Base-by-base conservation (phyloP, 2,797 vertebrate genomes). In the Gadopsis marmoratus region DNA sequence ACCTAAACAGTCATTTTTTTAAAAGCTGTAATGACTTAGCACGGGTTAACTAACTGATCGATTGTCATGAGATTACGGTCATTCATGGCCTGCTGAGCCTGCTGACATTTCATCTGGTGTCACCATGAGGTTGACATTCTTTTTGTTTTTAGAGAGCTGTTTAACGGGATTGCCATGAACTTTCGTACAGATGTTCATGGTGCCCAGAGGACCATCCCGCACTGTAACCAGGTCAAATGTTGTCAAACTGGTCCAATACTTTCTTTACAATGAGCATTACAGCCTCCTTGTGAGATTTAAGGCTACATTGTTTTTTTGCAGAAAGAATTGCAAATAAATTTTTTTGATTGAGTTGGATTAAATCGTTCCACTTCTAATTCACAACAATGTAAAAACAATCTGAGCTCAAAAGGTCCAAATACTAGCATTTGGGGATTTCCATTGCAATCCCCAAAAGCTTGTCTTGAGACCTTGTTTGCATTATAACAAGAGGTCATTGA, bases 1-100 rank as follows among this genome's bases (percentile, higher is more conserved):
- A 86, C 85, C 81, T 77, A 66, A 61, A 86, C 79, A 72, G 23
- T 54, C 65, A 33, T 43, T 63, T 71, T 63, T 26, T 26, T 1
- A 26, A 56, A 64, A 74, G 70, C 50, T 14, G 55, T 54, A 55
- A 78, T 70, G 61, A 79, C 55, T 76, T 71, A 53, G 47, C 62
- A 76, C 0, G 3, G 29, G n/a, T 7, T 11, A 29, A 53, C 11
- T 12, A 45, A 17, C 7, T 6, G 6, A 47, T 19, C 7, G 45
- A 47, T 47, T 21, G 12, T 3, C 7, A 23, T 70, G 67, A 47
- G 2, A 19, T 7, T 47, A 3, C n/a, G 7, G 45, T 29, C 8
- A 26, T 61, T 43, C 21, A 26, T 35, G 33, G 26, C 31, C 51
- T 29, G 35, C 9, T 41, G 2, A 23, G 0, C 1, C 13, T 43